A percentile compares a stretch with the other conserved stretches of the same genome.
Conservation (phyloP, 1,140 invertebrate species). For the Drosophila parvula region DNA sequence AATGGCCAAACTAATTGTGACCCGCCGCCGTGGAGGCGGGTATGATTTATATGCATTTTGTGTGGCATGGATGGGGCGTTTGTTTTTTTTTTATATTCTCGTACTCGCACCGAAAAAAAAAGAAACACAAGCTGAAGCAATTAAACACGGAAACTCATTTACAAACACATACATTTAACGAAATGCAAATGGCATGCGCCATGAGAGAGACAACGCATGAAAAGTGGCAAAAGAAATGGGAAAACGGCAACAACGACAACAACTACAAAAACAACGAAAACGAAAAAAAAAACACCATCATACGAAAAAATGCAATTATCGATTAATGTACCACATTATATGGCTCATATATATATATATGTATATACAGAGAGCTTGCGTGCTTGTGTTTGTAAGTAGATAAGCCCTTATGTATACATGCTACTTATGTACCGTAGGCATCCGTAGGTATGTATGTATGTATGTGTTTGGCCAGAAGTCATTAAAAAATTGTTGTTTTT, state of each 20-base stretch:
- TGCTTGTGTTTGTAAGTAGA: constrained; percentile 32
- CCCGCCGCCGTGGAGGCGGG: constrained; percentile 37
- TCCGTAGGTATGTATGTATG: constrained; percentile 43
- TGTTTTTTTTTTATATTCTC: background rate
- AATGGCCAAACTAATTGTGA: constrained; percentile 61
- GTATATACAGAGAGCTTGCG: background rate
- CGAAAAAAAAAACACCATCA: constrained; percentile 25
- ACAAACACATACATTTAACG: constrained; percentile 44
- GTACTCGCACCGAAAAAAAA: constrained; percentile 10
- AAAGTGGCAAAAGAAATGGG: constrained; percentile 80
- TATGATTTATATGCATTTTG: constrained; percentile 73
- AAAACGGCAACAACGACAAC: constrained; percentile 22
- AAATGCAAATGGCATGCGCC: constrained; percentile 75
- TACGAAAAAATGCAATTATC: constrained; percentile 77
- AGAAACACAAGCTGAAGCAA: constrained; percentile 52
- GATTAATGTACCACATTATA: constrained; percentile 82
- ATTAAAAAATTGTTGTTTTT: constrained; percentile 50
- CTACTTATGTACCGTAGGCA: constrained; percentile 28
- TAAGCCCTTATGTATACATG: constrained; percentile 58
- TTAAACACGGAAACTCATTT: constrained; percentile 78
- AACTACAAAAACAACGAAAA: constrained; percentile 7
- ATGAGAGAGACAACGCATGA: constrained; percentile 76
- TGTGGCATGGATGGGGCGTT: constrained; percentile 5
- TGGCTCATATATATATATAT: constrained; percentile 45
- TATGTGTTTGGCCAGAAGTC: constrained; percentile 55